Percentiles rank a stretch among this genome's conserved stretches.
These are phyloP conservation scores for Athalia rosae DNA, from an alignment of 2,888 invertebrate species.

Conservation along the genomic window DNA sequence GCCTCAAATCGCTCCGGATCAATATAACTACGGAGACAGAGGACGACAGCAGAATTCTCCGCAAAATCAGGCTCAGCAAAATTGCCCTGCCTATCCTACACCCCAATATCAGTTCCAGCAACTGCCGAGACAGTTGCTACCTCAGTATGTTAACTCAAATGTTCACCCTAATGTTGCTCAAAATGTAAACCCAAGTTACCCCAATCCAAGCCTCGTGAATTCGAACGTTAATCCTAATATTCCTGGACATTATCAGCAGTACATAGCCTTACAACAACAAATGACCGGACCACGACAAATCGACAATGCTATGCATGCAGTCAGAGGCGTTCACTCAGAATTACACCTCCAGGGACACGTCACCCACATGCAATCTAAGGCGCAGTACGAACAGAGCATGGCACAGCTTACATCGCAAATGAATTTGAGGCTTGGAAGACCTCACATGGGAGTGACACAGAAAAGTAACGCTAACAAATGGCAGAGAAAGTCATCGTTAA, in stretches of 20 bases:
- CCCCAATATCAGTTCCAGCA: conserved; percentile 63
- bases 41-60: conserved; percentile 51
- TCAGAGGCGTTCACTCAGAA: conserved; percentile 40
- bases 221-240: conserved; percentile 56
- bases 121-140: conserved; percentile 61
- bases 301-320: conserved; percentile 59
- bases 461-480: conserved; percentile 59
- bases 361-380: conserved; percentile 51
- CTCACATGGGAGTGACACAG: conserved; percentile 58
- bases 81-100: conserved; percentile 60
- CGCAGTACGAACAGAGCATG: conserved; percentile 53
- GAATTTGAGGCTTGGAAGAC: conserved; percentile 54
- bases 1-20: conserved; percentile 55
- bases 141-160: conserved; percentile 63
- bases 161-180: conserved; percentile 55
- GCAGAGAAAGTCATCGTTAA: conserved; percentile 59
- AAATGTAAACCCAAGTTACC: conserved; percentile 19
- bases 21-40: conserved; percentile 58
- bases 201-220: conserved; percentile 42
- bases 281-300: conserved; percentile 49
- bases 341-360: conserved; percentile 50
- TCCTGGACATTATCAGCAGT: conserved; percentile 51
- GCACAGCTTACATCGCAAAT: conserved; percentile 50
- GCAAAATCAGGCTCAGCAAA: conserved; percentile 57
- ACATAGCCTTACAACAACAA: conserved; percentile 53